Evolutionary conservation across 2,797 vertebrate genomes (phyloP).

Genomic region (Huso huso): DNA sequence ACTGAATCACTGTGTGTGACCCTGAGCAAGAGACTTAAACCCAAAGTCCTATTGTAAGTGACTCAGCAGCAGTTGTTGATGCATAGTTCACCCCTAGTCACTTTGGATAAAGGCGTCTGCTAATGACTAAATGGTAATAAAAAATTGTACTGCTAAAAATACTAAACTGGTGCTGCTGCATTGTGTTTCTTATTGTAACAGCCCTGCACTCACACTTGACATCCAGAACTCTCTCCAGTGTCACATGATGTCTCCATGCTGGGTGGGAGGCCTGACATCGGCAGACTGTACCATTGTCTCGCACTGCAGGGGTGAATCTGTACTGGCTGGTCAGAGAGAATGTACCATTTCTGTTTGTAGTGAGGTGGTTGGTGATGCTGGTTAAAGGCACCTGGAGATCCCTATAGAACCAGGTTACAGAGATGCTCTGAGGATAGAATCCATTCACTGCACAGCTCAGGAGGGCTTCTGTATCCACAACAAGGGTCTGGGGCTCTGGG

Average conservation of each 20-base stretch:
- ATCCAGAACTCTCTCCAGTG: background rate
- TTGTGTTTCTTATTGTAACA: too few species aligned
- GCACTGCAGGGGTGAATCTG: background rate
- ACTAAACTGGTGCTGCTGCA: too few species aligned
- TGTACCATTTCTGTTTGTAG: background rate
- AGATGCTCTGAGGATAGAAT: background rate
- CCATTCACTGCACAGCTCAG: background rate
- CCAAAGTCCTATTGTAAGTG: too few species aligned
- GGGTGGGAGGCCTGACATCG: conserved; percentile 12
- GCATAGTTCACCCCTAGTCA: too few species aligned
- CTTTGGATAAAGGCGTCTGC: too few species aligned
- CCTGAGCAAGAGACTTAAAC: too few species aligned
- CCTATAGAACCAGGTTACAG: background rate
- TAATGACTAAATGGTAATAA: too few species aligned
- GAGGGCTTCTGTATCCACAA: background rate
- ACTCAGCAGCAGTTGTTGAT: too few species aligned
- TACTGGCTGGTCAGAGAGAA: background rate
- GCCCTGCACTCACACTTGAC: conserved; percentile 13
- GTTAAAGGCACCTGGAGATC: background rate
- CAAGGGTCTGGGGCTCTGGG: background rate
- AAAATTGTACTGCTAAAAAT: too few species aligned
- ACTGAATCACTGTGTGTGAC: too few species aligned
- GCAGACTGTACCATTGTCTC: background rate
- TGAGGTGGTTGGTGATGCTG: background rate
- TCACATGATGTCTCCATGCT: conserved; percentile 5